phyloP scores from a whole-genome alignment of 2,888 invertebrate species.

The Tachina grossa region DNA sequence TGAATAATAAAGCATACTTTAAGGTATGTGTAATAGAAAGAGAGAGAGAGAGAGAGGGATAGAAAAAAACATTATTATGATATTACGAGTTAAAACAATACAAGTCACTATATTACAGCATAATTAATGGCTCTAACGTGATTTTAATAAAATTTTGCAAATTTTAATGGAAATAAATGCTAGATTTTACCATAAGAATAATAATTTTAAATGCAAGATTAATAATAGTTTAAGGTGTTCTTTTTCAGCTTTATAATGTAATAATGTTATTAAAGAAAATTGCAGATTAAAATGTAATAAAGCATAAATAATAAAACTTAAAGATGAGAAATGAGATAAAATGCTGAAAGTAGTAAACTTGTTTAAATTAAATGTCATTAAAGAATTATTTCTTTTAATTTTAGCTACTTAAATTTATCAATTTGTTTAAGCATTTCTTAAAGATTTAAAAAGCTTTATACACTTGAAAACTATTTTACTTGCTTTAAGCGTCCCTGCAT shows the following conservation, averaged over 20 bases:
- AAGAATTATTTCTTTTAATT: no score
- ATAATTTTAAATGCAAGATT: constrained; percentile 1
- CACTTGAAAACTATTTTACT: no score
- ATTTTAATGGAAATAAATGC: constrained; percentile 28
- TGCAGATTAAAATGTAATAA: no score
- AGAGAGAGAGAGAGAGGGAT: background rate
- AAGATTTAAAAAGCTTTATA: no score
- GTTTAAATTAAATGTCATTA: no score
- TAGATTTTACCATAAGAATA: constrained; percentile 13
- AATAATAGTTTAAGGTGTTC: background rate
- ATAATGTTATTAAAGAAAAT: background rate
- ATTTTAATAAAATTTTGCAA: constrained; percentile 52
- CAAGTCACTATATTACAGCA: constrained; percentile 30
- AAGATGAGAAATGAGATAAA: no score
- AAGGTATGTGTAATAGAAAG: background rate
- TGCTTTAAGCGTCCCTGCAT: background rate
- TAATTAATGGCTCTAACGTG: constrained; percentile 66
- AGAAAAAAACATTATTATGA: background rate
- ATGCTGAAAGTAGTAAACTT: no score
- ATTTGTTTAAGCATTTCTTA: no score
- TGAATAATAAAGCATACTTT: constrained; percentile 45
- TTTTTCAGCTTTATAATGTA: background rate
- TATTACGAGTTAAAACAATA: constrained; percentile 8
- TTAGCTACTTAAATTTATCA: no score
- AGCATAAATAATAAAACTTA: no score